phyloP scores from a whole-genome alignment of 2,888 invertebrate genomes.

The Cataglyphis livida region DNA sequence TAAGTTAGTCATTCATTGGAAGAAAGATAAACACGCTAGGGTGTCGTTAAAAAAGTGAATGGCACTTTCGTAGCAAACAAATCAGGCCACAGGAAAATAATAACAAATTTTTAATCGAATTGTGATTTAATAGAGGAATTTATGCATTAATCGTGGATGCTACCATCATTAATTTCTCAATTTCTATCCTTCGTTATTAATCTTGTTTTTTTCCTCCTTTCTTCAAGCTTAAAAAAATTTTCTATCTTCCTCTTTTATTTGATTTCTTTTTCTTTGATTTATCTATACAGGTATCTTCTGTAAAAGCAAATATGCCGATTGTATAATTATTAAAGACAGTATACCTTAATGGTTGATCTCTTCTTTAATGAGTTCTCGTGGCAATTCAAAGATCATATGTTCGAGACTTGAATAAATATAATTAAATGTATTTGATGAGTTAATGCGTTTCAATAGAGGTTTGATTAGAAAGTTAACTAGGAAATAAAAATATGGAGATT shows the following conservation, averaged over 20 bases:
- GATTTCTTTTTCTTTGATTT: constrained; percentile 12
- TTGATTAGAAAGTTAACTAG: neutral
- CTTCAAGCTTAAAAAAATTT: constrained; percentile 23
- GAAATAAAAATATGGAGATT: neutral
- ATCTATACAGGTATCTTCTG: constrained; percentile 1
- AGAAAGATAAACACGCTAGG: constrained; percentile 1
- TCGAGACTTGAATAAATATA: neutral
- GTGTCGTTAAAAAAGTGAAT: constrained; percentile 30
- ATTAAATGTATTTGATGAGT: neutral
- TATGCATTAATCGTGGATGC: constrained; percentile 59
- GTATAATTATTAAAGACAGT: constrained; percentile 43
- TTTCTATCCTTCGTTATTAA: constrained; percentile 60
- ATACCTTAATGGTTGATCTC: constrained; percentile 40
- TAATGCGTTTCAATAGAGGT: neutral
- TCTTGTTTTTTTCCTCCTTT: constrained; percentile 19
- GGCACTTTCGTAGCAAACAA: constrained; percentile 45
- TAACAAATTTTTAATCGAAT: constrained; percentile 24
- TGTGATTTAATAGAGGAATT: constrained; percentile 42
- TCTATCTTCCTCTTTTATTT: constrained; percentile 29
- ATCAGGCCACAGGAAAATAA: constrained; percentile 35
- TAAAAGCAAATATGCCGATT: constrained; percentile 22
- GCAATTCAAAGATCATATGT: constrained; percentile 9
- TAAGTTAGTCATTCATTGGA: constrained; percentile 9
- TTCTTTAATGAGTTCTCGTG: constrained; percentile 24
- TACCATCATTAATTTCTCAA: constrained; percentile 70